Percentiles rank a stretch among this genome's conserved stretches.
Conservation (phyloP, 2,113 vertebrate species). For the Carlito syrichta region DNA sequence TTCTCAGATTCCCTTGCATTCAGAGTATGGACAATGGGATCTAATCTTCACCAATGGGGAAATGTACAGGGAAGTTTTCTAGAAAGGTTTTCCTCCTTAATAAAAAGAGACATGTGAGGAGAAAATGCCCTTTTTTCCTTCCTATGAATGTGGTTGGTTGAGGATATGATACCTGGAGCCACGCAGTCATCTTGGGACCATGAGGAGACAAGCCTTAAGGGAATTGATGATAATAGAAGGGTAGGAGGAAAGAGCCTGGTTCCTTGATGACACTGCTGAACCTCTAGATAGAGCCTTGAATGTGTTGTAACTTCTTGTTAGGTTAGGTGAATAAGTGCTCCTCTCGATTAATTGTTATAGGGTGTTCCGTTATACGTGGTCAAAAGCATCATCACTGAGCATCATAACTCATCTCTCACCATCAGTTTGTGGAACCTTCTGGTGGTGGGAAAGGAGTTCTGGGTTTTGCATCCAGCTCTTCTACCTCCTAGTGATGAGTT, state of each 20-base stretch:
- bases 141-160: not conserved
- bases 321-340: not conserved
- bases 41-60: not conserved
- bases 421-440: too few species aligned
- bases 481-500: not conserved
- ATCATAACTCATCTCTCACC: not conserved
- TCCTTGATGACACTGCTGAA: not conserved
- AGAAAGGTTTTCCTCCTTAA: not conserved
- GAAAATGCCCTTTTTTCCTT: not conserved
- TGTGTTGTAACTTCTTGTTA: not conserved
- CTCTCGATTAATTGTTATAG: not conserved
- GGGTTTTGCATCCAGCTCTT: not conserved
- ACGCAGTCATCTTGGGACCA: not conserved
- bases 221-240: not conserved
- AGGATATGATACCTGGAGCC: not conserved
- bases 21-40: not conserved
- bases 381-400: not conserved
- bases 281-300: not conserved
- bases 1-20: not conserved
- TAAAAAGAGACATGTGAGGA: not conserved
- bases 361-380: not conserved
- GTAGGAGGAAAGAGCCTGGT: not conserved
- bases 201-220: not conserved
- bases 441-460: not conserved
- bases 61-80: not conserved